Base-by-base conservation (phyloP, 2,797 vertebrate species). In the Crocidura indochinensis region DNA sequence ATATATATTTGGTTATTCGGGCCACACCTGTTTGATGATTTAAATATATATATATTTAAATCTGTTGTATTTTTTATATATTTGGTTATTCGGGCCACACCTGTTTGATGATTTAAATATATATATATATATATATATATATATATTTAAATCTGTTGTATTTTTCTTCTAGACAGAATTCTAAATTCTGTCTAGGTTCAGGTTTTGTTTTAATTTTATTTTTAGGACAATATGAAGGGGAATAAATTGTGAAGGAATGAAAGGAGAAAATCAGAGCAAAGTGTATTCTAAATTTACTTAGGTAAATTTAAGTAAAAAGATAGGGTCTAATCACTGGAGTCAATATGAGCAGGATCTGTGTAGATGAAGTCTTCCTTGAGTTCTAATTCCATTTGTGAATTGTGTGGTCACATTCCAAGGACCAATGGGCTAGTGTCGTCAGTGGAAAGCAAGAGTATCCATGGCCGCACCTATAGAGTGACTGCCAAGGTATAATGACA, bases 331-430 rank as follows among this genome's bases (percentile, higher is more conserved):
- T 29, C 38, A 56, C 72, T 44, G 83, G 87, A 83, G 74, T 31
- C 6, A 90, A 88, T 93, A 81, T 94, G 71, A 94, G 88, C 79
- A 84, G 82, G 56, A 29, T 24, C 67, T 95, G 78, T 94, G 7
- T 87, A 64, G 20, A 88, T 90, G 91, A 96, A 92, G 68, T 60
- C 71, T 4, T 80, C 87, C 80, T 93, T 94, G 84, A 93, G 92
- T 10, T 87, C 74, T 74, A 68, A 78, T 46, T 85, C 46, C 80
- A 74, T 78, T 73, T 65, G 78, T 78, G 93, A 94, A 89, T 91
- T 91, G 75, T 93, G 84, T 91, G 94, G 91, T 90, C 84, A 92
- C 49, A 84, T 47, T 60, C 77, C 72, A 69, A 10, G 86, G 77
- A 86, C 91, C 89, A 84, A 1, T 84, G 53, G 53, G 2, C 53